These are phyloP conservation scores for Poecilia wingei DNA, from an alignment of 2,797 vertebrate genomes.

Conservation along the genomic window DNA sequence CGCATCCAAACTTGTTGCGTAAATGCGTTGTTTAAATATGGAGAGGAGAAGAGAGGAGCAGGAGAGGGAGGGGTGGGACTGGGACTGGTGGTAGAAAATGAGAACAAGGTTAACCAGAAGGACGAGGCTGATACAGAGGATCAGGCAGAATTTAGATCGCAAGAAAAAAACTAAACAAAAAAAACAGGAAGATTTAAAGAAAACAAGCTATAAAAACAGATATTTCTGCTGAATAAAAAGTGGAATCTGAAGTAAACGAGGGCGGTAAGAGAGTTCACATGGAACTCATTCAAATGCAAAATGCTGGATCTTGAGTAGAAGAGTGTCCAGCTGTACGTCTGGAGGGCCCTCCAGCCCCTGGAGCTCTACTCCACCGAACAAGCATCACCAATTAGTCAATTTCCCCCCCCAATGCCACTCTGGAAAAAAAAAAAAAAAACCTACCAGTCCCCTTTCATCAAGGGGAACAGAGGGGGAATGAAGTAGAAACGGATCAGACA, in stretches of 20 bases:
- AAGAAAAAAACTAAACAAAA: constrained; percentile 13
- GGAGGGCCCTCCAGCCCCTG: constrained; percentile 53
- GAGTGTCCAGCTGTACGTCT: constrained; percentile 62
- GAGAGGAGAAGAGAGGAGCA: constrained; percentile 1
- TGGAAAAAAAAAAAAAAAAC: constrained; percentile 1
- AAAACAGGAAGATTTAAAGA: constrained; percentile 16
- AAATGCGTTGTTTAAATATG: neutral
- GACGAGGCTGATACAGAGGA: constrained; percentile 42
- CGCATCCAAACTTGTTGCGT: neutral
- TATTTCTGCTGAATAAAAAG: constrained; percentile 15
- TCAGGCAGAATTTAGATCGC: constrained; percentile 66
- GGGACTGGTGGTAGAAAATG: constrained; percentile 47
- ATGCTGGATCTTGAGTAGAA: constrained; percentile 42
- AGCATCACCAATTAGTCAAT: constrained; percentile 59
- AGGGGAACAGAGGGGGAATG: constrained; percentile 23
- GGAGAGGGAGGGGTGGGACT: constrained; percentile 14
- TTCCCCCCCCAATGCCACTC: constrained; percentile 10
- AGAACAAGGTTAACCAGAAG: constrained; percentile 70
- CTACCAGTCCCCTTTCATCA: constrained; percentile 19
- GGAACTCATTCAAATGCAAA: constrained; percentile 61
- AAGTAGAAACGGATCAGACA: constrained; percentile 47
- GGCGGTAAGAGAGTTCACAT: constrained; percentile 14
- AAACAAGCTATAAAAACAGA: constrained; percentile 1
- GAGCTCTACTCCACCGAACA: constrained; percentile 44
- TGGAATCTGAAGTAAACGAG: constrained; percentile 3